Percentiles rank a stretch among this genome's conserved stretches.
Conservation (phyloP, 2,797 vertebrate species). For the Phrynocephalus guinanensis region DNA sequence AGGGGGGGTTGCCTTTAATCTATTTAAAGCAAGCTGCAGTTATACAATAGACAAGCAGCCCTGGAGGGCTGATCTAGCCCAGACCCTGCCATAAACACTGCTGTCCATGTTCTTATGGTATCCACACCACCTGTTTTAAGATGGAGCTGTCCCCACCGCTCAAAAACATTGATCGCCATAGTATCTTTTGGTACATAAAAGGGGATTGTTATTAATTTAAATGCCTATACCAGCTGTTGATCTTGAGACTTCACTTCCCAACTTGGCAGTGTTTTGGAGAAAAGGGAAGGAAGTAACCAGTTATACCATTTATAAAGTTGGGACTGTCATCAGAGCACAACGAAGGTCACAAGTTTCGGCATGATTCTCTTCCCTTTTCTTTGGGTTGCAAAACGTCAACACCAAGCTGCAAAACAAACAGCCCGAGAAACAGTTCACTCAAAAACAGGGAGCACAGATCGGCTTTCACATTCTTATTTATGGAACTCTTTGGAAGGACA, state of each 20-base stretch:
- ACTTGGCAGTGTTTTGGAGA: slow-evolving; percentile 8
- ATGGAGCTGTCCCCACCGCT: background rate
- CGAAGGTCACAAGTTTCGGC: background rate
- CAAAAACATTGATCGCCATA: background rate
- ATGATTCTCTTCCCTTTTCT: background rate
- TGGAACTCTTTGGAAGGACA: slow-evolving; percentile 29
- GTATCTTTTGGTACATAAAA: background rate
- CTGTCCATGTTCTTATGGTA: no score
- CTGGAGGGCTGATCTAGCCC: no score
- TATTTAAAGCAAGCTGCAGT: no score
- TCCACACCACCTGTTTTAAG: no score
- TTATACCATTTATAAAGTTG: background rate
- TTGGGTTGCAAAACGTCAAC: background rate
- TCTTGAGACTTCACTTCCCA: slow-evolving; percentile 3
- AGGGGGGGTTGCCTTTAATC: no score
- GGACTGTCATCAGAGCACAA: background rate
- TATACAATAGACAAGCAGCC: no score
- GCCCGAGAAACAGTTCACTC: background rate
- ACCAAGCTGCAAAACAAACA: slow-evolving; percentile 15
- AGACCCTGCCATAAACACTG: no score
- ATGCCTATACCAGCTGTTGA: background rate
- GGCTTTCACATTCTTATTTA: slow-evolving; percentile 33
- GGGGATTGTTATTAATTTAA: background rate
- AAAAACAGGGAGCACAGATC: background rate
- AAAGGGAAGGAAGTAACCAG: slow-evolving; percentile 36